These are phyloP conservation scores for Tamias sibiricus DNA, from an alignment of 2,113 vertebrate genomes.

Conservation along the genomic window DNA sequence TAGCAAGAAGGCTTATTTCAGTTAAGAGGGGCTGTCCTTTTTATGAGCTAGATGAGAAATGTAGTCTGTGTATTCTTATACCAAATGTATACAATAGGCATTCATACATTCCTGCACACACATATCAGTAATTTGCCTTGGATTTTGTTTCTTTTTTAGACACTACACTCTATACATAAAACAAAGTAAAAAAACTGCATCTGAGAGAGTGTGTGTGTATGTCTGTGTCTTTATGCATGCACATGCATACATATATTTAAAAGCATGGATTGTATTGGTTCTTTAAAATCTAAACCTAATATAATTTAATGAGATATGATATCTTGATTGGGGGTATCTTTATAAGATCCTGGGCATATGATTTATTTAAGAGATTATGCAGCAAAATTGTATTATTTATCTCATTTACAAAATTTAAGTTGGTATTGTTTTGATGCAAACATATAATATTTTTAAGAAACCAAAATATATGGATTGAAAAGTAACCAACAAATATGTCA, in stretches of 20 bases:
- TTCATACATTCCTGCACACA: fast-evolving
- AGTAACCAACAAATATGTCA: neutral
- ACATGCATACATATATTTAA: neutral
- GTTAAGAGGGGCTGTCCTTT: neutral
- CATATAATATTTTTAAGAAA: neutral
- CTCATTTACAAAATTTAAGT: neutral
- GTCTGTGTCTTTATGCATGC: too few relatives aligned
- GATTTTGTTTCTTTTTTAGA: neutral
- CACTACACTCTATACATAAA: neutral
- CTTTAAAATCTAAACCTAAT: neutral
- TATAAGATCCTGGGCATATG: neutral
- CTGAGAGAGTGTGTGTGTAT: fast-evolving
- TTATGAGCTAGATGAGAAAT: too few relatives aligned
- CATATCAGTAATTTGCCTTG: neutral
- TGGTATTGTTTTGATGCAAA: neutral
- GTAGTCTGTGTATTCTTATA: too few relatives aligned
- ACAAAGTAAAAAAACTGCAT: fast-evolving
- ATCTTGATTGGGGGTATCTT: neutral
- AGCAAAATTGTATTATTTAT: neutral
- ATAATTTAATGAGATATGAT: neutral
- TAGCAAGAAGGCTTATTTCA: neutral
- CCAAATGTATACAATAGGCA: neutral
- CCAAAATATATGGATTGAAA: neutral
- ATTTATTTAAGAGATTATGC: neutral
- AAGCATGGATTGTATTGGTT: neutral